Base-by-base conservation (phyloP, 1,140 invertebrate species). In the Brachionus koreanus region DNA sequence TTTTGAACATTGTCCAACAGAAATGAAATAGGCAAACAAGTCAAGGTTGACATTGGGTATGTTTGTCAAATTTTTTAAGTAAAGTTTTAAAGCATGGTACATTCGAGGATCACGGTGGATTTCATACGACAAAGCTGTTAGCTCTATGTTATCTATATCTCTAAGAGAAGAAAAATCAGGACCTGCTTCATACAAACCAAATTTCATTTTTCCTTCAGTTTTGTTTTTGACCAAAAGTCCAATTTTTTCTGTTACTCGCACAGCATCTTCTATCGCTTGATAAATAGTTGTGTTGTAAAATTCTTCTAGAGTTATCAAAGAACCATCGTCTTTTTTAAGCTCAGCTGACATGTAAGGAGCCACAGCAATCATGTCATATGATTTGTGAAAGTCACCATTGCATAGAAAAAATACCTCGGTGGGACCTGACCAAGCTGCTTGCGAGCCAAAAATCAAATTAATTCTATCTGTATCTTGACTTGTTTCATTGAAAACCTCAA, bases 151-250 rank as follows among this genome's bases (percentile, higher is more conserved):
- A 23, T 42, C 16, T 2, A 42, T 74, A 2, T 74, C 69, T 25
- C 0, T 25, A 2, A 74, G 23, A 1, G 69, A 74, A 35, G 69
- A 74, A 74, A 74, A 74, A 13, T 74, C 69, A 9, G 69, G 69
- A 16, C 69, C 69, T 10, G 69, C 69, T 29, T 74, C 69, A n/a
- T 74, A 74, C 10, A 74, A 25, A 46, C 19, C 69, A 46, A 74
- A 46, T 74, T 49, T 46, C 37, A 46, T 43, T 19, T 46, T 19
- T 23, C 39, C 39, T 9, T 43, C 69, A 29, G 69, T 74, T 43
- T 46, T 74, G 10, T 69, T 69, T 69, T 74, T 74, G 13, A 74
- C 25, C 23, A 74, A 25, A 25, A 29, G 3, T 10, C 19, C 39
- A 12, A 33, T 46, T 3, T 3, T 74, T 49, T 49, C 5, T 23